These are phyloP conservation scores for Augochlora pura DNA, from an alignment of 1,140 invertebrate genomes.

Conservation along the genomic window DNA sequence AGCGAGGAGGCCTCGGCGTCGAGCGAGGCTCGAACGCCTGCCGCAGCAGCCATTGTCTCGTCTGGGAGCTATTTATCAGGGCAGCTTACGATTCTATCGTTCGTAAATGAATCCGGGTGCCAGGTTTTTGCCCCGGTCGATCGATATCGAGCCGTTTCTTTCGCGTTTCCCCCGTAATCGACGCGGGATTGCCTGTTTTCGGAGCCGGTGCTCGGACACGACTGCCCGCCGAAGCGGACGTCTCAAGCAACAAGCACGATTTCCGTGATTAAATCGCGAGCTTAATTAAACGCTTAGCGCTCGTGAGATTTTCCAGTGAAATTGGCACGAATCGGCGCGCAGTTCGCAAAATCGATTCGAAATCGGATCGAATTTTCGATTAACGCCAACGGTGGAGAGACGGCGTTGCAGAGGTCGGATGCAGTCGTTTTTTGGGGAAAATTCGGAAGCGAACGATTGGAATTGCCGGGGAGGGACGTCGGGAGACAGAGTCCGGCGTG, in stretches of 20 bases:
- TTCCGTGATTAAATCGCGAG: too few species aligned
- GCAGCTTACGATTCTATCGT: constrained; percentile 36
- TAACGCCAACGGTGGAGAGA: too few species aligned
- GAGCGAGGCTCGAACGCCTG: constrained; percentile 1
- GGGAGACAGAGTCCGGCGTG: neutral
- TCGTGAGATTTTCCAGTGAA: too few species aligned
- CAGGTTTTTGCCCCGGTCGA: neutral
- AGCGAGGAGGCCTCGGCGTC: constrained; percentile 6
- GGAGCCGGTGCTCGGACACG: too few species aligned
- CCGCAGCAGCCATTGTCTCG: constrained; percentile 31
- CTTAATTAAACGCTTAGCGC: too few species aligned
- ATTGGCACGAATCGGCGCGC: too few species aligned
- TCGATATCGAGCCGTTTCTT: neutral
- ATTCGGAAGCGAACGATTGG: constrained; percentile 10
- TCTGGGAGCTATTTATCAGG: constrained; percentile 27
- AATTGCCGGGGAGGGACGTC: constrained; percentile 3
- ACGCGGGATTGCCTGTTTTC: neutral
- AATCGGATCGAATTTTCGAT: too few species aligned
- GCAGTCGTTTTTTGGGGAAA: too few species aligned
- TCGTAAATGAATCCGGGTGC: constrained; percentile 24
- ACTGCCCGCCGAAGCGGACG: too few species aligned
- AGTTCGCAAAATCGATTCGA: too few species aligned
- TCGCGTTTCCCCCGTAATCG: neutral
- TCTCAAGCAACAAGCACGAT: too few species aligned
- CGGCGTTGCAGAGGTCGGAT: too few species aligned